Conservation (phyloP, 2,888 invertebrate genomes). For the Beris chalybata region DNA sequence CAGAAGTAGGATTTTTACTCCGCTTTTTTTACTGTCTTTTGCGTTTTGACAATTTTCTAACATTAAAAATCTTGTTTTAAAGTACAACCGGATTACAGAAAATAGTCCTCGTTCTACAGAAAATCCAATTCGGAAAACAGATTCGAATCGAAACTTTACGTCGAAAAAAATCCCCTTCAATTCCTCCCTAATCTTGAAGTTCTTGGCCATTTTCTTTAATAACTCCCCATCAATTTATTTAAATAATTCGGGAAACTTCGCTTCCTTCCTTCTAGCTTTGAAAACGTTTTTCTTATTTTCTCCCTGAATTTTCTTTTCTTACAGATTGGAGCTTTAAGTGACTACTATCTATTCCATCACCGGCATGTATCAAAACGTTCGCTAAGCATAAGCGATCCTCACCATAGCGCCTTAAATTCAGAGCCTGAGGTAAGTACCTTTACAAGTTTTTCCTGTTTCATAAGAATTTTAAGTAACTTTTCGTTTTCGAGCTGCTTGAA, state of each 20-base stretch:
- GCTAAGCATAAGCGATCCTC: constrained; percentile 71
- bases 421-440: constrained; percentile 70
- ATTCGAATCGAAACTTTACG: too few relatives aligned
- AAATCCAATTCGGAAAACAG: too few relatives aligned
- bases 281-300: not conserved
- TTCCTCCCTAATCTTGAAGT: too few relatives aligned
- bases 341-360: constrained; percentile 85
- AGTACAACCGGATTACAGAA: too few relatives aligned
- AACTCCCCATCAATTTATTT: too few relatives aligned
- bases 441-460: not conserved
- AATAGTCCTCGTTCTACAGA: too few relatives aligned
- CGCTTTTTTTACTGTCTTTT: too few relatives aligned
- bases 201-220: too few relatives aligned
- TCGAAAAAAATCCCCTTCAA: too few relatives aligned
- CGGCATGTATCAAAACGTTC: constrained; percentile 84
- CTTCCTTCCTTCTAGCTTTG: not conserved
- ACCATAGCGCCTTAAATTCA: constrained; percentile 74
- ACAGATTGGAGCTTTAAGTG: constrained; percentile 87
- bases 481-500: constrained; percentile 23
- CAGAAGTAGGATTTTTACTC: too few relatives aligned
- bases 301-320: constrained; percentile 56
- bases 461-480: constrained; percentile 17
- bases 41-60: too few relatives aligned
- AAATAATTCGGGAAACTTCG: not conserved
- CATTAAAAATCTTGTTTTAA: too few relatives aligned